Conservation (phyloP, 2,113 vertebrate genomes). For the Daphoenositta chrysoptera region DNA sequence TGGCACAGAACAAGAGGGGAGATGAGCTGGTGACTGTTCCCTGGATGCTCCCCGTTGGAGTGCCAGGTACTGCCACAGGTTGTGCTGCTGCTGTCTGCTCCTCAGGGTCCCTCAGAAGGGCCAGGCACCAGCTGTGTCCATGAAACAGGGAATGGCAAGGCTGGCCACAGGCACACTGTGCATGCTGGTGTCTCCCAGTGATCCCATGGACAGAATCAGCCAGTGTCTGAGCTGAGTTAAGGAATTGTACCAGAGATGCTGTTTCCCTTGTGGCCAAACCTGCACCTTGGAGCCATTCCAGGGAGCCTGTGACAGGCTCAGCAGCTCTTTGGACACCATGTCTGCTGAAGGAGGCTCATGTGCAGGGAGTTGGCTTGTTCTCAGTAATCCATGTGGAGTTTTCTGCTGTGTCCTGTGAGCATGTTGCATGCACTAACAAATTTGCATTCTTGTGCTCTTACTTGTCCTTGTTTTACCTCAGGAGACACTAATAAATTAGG, state of each 20-base stretch:
- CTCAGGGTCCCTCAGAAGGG: not conserved
- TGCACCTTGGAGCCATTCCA: not conserved
- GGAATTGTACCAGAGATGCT: not conserved
- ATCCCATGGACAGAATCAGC: not conserved
- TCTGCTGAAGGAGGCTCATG: not conserved
- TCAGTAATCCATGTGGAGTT: not conserved
- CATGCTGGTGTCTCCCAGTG: not conserved
- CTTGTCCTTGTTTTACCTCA: not conserved
- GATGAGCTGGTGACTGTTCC: accelerated
- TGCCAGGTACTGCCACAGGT: not conserved
- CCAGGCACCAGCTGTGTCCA: not conserved
- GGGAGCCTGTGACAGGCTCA: not conserved
- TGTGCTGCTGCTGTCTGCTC: not conserved
- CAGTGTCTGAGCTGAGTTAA: not conserved
- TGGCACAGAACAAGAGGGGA: not conserved
- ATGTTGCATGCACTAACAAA: not conserved
- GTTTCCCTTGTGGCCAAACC: not conserved
- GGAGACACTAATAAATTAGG: not conserved
- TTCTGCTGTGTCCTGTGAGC: not conserved
- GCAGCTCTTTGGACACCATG: not conserved
- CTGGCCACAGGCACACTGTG: not conserved
- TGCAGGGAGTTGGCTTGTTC: not conserved
- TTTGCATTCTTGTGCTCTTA: not conserved
- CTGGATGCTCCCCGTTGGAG: not conserved
- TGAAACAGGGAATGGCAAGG: no score